phyloP scores from a whole-genome alignment of 2,888 invertebrate genomes.

The Folsomia candida region DNA sequence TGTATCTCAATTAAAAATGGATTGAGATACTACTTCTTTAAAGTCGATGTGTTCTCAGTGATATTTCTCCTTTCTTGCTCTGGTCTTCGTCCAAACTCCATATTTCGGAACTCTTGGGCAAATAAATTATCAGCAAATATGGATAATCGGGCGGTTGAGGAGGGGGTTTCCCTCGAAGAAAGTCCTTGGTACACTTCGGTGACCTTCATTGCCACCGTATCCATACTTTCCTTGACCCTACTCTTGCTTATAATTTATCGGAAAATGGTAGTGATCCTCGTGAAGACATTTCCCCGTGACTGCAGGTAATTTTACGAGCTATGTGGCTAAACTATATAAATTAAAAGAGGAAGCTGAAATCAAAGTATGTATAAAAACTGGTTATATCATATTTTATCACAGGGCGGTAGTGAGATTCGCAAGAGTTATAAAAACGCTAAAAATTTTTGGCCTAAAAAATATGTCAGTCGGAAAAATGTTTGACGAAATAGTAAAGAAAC shows the following conservation, averaged over 20 bases:
- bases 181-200: conserved; percentile 4
- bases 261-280: conserved; percentile 25
- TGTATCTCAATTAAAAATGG: too few relatives aligned
- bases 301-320: conserved; percentile 22
- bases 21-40: too few relatives aligned
- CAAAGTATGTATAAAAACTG: not conserved
- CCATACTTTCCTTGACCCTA: conserved; percentile 17
- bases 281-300: conserved; percentile 37
- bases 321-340: not conserved
- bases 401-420: not conserved
- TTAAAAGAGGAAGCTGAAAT: not conserved
- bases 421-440: conserved; percentile 10
- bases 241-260: conserved; percentile 21
- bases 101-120: too few relatives aligned
- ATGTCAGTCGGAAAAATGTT: conserved; percentile 64
- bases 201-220: conserved; percentile 3
- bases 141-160: too few relatives aligned
- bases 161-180: not conserved
- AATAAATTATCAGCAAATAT: too few relatives aligned
- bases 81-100: not conserved
- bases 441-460: not conserved
- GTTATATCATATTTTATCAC: not conserved
- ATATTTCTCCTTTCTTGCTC: not conserved
- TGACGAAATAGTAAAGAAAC: conserved; percentile 67
- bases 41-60: too few relatives aligned